Evolutionary conservation across 2,888 invertebrate species (phyloP).

Genomic region (Pristionchus mayeri): DNA sequence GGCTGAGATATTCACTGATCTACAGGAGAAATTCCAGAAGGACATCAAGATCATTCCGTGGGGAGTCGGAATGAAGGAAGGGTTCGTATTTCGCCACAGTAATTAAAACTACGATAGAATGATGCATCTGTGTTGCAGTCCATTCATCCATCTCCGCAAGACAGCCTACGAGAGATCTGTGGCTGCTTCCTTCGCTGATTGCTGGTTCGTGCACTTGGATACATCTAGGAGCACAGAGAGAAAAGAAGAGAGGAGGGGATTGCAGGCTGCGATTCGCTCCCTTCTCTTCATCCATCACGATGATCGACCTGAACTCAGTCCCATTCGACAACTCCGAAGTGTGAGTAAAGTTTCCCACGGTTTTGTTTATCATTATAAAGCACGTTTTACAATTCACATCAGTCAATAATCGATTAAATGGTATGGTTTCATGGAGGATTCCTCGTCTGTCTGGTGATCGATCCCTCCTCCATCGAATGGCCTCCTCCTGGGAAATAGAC

Average conservation of each 20-base stretch:
- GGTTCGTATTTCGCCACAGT: not conserved
- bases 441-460: constrained; percentile 21
- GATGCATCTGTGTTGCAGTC: not conserved
- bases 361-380: not conserved
- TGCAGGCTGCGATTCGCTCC: constrained; percentile 43
- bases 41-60: constrained; percentile 42
- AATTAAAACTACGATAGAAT: not conserved
- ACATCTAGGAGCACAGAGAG: not conserved
- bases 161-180: constrained; percentile 28
- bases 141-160: constrained; percentile 10
- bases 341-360: not conserved
- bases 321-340: constrained; percentile 15
- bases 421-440: not conserved
- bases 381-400: not conserved
- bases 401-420: not conserved
- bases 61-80: constrained; percentile 13
- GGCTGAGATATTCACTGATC: not conserved
- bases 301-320: not conserved
- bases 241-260: not conserved
- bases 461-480: constrained; percentile 39
- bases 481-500: not conserved
- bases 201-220: not conserved
- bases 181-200: constrained; percentile 38
- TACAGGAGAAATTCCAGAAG: not conserved
- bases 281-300: constrained; percentile 4